These are phyloP conservation scores for Archips crataeganus DNA, from an alignment of 2,888 invertebrate genomes.

Conservation along the genomic window DNA sequence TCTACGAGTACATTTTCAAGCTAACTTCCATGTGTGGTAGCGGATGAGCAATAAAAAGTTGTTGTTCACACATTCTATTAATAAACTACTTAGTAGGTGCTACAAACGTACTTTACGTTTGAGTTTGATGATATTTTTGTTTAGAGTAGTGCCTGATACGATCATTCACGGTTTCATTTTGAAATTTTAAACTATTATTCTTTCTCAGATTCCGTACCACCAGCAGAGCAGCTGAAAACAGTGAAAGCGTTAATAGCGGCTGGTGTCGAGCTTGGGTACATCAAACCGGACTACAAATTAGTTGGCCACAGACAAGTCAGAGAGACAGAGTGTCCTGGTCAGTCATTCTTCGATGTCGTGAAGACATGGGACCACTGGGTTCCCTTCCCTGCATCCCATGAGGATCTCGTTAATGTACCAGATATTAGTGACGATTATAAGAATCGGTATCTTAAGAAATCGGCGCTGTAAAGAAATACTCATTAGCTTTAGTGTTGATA, in stretches of 20 bases:
- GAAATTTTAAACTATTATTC: background rate
- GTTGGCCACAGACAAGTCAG: constrained; percentile 84
- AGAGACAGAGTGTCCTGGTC: constrained; percentile 88
- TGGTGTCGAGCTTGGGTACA: constrained; percentile 87
- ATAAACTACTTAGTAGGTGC: no score
- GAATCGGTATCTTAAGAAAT: background rate
- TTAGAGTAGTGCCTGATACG: no score
- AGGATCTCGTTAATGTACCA: constrained; percentile 55
- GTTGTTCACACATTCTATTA: no score
- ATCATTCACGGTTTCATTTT: background rate
- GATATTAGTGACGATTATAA: constrained; percentile 48
- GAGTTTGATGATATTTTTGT: no score
- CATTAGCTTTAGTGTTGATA: background rate
- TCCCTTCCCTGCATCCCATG: constrained; percentile 57
- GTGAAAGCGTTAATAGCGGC: constrained; percentile 86
- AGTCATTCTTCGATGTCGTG: constrained; percentile 85
- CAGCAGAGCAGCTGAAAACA: constrained; percentile 84
- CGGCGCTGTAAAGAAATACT: background rate
- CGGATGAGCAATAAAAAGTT: no score
- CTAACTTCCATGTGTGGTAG: no score
- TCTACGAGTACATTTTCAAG: no score
- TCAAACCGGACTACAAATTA: constrained; percentile 84
- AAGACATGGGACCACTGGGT: constrained; percentile 85
- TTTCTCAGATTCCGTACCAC: constrained; percentile 84
- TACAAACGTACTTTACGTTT: no score